Evolutionary conservation across 1,140 invertebrate species (phyloP), one percentile per base, ranked within the genome.

Genomic region (Nasonia vitripennis): DNA sequence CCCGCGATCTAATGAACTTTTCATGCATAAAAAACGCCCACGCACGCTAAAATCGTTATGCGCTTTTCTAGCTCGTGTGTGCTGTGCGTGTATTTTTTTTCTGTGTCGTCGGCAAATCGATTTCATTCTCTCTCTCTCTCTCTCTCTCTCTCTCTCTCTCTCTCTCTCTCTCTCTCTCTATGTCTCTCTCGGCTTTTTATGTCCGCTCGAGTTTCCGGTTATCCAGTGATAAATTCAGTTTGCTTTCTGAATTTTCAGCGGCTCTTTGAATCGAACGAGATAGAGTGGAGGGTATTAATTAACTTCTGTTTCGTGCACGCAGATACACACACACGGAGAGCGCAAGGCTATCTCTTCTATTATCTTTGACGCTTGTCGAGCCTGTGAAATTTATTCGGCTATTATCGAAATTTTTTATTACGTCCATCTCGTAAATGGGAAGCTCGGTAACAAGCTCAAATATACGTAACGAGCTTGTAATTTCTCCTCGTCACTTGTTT

Each of bases 211-310:
- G 68, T 31, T 31, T 31, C 68, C 68, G 23, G 68, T 62, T 41
- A 80, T 45, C 34, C 34, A 23, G 11, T 80, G 3, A 45, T 80
- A 70, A 80, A 80, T 80, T 80, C 17, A 70, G 34, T 80, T 68
- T 80, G 34, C 34, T 68, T 70, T 80, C 62, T 45, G 17, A 68
- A 80, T 80, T 45, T 71, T 71, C 27, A 17, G 2, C 31, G 68
- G 23, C 23, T 27, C 31, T 71, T 71, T 31, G 68, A 71, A 31
- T 31, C 68, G 23, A 23, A 23, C 23, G 5, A 31, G 7, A 71
- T 0, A 62, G 5, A 62, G 2, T 37, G 10, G 14, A 37, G 27
- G 17, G 31, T 67, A 80, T 80, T 41, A 41, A 80, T 80, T 80
- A 70, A 80, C 62, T 80, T 79, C 31, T 37, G 31, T 62, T 70